phyloP scores from a whole-genome alignment of 2,888 invertebrate species.

The Lomographa bimaculata region DNA sequence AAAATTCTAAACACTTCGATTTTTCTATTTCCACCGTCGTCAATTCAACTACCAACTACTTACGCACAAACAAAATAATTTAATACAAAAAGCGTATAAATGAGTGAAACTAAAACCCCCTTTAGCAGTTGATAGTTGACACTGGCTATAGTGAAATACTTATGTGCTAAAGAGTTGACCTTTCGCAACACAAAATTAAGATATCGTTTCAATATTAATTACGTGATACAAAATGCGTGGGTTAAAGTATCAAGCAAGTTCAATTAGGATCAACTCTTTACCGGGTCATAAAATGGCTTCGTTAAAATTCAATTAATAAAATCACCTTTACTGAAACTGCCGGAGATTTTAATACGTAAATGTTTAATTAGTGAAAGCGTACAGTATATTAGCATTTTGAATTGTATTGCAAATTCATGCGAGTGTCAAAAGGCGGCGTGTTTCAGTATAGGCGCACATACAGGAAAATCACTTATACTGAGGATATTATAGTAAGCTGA shows the following conservation, averaged over 20 bases:
- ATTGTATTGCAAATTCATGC: conserved; percentile 49
- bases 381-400: conserved; percentile 36
- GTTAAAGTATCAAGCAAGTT: conserved; percentile 7
- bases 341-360: conserved; percentile 42
- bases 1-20: conserved; percentile 52
- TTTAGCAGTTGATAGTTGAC: conserved; percentile 78
- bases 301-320: conserved; percentile 63
- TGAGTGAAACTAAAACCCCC: conserved; percentile 69
- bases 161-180: conserved; percentile 61
- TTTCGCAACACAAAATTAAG: conserved; percentile 24
- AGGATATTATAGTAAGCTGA: conserved; percentile 82
- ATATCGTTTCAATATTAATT: conserved; percentile 1
- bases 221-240: conserved; percentile 1
- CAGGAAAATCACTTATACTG: conserved; percentile 78
- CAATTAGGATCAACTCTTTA: conserved; percentile 61
- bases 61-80: conserved; percentile 55
- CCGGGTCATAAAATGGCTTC: conserved; percentile 68
- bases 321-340: conserved; percentile 74
- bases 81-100: conserved; percentile 58
- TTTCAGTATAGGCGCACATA: conserved; percentile 71
- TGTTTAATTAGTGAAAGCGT: conserved; percentile 37
- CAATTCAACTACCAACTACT: conserved; percentile 80
- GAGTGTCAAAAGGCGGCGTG: conserved; percentile 56
- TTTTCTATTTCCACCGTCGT: conserved; percentile 70
- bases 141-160: conserved; percentile 64